Conservation (phyloP, 2,797 vertebrate genomes). For the Champsocephalus esox region DNA sequence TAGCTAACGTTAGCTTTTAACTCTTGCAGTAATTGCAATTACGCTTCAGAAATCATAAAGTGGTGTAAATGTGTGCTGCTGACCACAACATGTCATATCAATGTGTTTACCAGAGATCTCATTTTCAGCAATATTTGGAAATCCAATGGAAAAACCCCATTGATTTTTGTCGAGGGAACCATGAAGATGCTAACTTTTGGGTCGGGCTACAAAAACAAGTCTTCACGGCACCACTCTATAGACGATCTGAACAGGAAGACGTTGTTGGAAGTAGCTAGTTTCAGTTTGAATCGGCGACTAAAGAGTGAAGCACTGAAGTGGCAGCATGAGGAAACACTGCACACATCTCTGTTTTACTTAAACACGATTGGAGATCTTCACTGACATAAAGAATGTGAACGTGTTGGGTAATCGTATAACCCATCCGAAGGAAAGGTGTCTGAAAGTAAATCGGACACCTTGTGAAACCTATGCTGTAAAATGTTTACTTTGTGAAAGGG, state of each 20-base stretch:
- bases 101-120: too few relatives aligned
- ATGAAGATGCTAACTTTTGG: too few relatives aligned
- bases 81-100: too few relatives aligned
- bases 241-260: background rate
- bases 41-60: too few relatives aligned
- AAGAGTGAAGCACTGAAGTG: background rate
- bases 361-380: background rate
- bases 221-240: background rate
- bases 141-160: too few relatives aligned
- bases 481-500: background rate
- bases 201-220: too few relatives aligned
- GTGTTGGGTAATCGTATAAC: background rate
- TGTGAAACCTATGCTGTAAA: conserved; percentile 9
- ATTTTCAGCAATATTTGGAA: too few relatives aligned
- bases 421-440: background rate
- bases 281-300: conserved; percentile 5
- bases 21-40: too few relatives aligned
- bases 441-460: conserved; percentile 13
- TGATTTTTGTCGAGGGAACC: too few relatives aligned
- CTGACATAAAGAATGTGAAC: background rate
- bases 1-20: too few relatives aligned
- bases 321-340: conserved; percentile 5
- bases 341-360: background rate
- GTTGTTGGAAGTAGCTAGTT: background rate
- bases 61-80: too few relatives aligned